Evolutionary conservation across 2,113 vertebrate species (phyloP).

Genomic region (Thunnus thynnus): DNA sequence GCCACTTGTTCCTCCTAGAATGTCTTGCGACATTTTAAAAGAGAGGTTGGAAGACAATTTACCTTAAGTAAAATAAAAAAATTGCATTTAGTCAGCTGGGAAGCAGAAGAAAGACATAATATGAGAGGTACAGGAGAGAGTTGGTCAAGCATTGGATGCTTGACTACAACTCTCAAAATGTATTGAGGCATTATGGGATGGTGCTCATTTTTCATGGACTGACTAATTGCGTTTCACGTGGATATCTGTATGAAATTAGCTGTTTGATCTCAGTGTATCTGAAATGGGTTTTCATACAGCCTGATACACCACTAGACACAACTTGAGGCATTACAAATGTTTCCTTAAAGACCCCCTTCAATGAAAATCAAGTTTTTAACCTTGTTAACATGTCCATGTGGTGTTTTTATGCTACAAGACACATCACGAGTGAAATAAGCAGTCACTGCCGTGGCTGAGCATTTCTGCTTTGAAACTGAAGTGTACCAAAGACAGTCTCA

Average conservation of each 20-base stretch:
- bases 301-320: background rate
- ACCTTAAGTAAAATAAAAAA: background rate
- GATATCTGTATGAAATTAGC: slow-evolving; percentile 41
- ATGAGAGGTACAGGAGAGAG: background rate
- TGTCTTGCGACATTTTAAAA: background rate
- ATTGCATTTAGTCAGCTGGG: background rate
- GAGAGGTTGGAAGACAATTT: background rate
- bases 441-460: too few species aligned
- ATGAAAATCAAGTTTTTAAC: too few species aligned
- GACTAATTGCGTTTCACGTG: slow-evolving; percentile 46
- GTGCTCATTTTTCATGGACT: slow-evolving; percentile 49
- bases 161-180: slow-evolving; percentile 25
- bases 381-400: too few species aligned
- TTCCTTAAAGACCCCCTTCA: slow-evolving; percentile 28
- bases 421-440: too few species aligned
- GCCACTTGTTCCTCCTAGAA: slow-evolving; percentile 1
- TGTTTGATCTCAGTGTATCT: slow-evolving; percentile 35
- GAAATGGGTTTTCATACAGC: slow-evolving; percentile 20
- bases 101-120: background rate
- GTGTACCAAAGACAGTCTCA: too few species aligned
- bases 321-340: slow-evolving; percentile 29
- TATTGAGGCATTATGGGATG: slow-evolving; percentile 32
- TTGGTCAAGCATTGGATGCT: background rate
- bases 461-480: too few species aligned
- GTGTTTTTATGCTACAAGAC: too few species aligned